Conservation (phyloP, 2,888 invertebrate genomes). For the Acronicta psi region DNA sequence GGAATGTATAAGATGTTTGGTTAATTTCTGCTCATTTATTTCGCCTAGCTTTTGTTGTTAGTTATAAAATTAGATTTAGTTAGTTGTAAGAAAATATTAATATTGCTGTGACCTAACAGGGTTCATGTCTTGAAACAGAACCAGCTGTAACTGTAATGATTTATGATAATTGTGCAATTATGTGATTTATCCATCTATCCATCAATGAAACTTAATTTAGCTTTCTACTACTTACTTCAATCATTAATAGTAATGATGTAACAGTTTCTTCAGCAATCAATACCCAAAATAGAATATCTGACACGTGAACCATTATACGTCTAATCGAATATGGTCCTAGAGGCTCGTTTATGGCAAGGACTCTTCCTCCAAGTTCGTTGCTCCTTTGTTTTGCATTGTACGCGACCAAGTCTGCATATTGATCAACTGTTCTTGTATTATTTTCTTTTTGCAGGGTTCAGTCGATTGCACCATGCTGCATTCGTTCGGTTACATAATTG, state of each 20-base stretch:
- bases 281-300: slow-evolving; percentile 66
- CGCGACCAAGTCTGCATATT: slow-evolving; percentile 81
- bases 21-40: slow-evolving; percentile 34
- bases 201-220: slow-evolving; percentile 37
- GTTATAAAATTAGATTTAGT: too few relatives aligned
- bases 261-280: slow-evolving; percentile 47
- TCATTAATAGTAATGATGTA: slow-evolving; percentile 54
- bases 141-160: too few relatives aligned
- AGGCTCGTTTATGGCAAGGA: slow-evolving; percentile 76
- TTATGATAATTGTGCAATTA: too few relatives aligned
- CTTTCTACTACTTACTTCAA: slow-evolving; percentile 34
- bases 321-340: slow-evolving; percentile 68
- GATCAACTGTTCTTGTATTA: slow-evolving; percentile 62
- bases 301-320: slow-evolving; percentile 73
- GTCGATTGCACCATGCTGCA: slow-evolving; percentile 27
- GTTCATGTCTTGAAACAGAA: too few relatives aligned
- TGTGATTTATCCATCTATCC: too few relatives aligned
- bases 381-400: slow-evolving; percentile 81
- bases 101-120: too few relatives aligned
- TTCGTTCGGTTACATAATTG: slow-evolving; percentile 32
- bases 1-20: slow-evolving; percentile 33
- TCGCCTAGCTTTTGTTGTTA: too few relatives aligned
- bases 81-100: too few relatives aligned
- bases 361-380: slow-evolving; percentile 84
- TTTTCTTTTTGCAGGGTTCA: slow-evolving; percentile 45